phyloP scores from a whole-genome alignment of 2,888 invertebrate species.

The Phyllotreta cruciferae region DNA sequence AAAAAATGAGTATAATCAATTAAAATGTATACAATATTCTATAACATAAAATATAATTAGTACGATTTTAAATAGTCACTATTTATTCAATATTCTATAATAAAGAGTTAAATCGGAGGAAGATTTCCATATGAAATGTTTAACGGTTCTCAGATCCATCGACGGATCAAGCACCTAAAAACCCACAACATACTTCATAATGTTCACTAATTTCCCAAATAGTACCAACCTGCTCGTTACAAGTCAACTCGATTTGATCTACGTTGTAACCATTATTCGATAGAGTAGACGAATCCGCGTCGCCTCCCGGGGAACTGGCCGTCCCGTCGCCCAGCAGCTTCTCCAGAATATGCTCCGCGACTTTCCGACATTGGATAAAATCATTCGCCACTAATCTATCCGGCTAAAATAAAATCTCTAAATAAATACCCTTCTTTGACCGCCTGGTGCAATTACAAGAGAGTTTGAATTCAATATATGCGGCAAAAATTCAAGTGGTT shows the following conservation, averaged over 20 bases:
- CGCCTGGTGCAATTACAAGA: no score
- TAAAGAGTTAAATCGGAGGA: constrained; percentile 93
- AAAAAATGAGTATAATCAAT: no score
- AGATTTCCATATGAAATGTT: constrained; percentile 98
- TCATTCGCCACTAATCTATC: constrained; percentile 98
- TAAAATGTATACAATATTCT: constrained; percentile 52
- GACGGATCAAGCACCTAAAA: constrained; percentile 86
- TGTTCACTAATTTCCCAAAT: no score
- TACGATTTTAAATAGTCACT: constrained; percentile 1
- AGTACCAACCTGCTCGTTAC: constrained; percentile 92
- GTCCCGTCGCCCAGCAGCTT: constrained; percentile 83
- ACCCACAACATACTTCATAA: no score
- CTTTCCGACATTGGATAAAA: constrained; percentile 98
- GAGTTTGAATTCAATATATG: no score
- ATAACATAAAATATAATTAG: constrained; percentile 73
- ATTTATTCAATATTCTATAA: constrained; percentile 65
- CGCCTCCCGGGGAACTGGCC: constrained; percentile 75
- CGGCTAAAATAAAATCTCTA: constrained; percentile 62
- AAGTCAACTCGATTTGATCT: constrained; percentile 92
- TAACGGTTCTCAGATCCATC: constrained; percentile 97
- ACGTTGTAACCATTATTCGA: constrained; percentile 63
- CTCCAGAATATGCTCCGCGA: constrained; percentile 97
- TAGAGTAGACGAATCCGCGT: constrained; percentile 59
- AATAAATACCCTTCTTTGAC: neutral
- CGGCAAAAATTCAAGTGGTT: no score